Percentiles rank a stretch among this genome's conserved stretches.
phyloP scores from a whole-genome alignment of 2,113 vertebrate genomes.

The Carlito syrichta region DNA sequence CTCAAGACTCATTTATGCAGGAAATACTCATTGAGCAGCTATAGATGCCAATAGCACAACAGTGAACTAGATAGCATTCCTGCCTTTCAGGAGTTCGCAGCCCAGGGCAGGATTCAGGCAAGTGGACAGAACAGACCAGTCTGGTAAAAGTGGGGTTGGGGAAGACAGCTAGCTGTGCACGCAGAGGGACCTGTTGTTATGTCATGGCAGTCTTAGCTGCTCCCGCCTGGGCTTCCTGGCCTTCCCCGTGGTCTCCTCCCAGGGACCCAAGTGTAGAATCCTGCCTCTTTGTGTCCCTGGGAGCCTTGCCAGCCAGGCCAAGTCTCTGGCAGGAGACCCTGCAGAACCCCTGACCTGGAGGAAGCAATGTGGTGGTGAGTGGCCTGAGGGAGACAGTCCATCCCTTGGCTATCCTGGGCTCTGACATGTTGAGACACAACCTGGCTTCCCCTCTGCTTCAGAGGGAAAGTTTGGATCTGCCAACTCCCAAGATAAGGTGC shows the following conservation, averaged over 20 bases:
- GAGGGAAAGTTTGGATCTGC: neutral
- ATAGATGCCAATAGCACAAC: neutral
- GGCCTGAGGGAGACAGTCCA: neutral
- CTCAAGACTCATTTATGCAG: neutral
- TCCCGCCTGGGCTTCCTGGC: neutral
- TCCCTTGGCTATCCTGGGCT: neutral
- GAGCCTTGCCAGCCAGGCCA: neutral
- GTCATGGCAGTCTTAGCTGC: neutral
- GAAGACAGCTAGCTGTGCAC: neutral
- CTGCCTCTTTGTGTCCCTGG: neutral
- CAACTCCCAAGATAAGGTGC: slow-evolving; percentile 1
- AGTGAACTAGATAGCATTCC: neutral
- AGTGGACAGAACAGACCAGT: neutral
- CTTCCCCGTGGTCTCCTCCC: neutral
- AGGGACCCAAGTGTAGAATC: neutral
- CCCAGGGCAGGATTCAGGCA: too few relatives aligned
- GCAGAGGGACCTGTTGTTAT: neutral
- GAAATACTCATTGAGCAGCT: neutral
- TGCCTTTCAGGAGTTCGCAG: neutral
- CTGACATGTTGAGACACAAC: neutral
- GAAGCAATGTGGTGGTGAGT: neutral
- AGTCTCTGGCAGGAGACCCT: neutral
- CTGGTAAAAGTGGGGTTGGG: neutral
- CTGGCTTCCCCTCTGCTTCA: slow-evolving; percentile 3
- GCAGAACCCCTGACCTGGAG: neutral